These are phyloP conservation scores for Sphyrna mokarran DNA, from an alignment of 2,113 vertebrate genomes.

Conservation along the genomic window DNA sequence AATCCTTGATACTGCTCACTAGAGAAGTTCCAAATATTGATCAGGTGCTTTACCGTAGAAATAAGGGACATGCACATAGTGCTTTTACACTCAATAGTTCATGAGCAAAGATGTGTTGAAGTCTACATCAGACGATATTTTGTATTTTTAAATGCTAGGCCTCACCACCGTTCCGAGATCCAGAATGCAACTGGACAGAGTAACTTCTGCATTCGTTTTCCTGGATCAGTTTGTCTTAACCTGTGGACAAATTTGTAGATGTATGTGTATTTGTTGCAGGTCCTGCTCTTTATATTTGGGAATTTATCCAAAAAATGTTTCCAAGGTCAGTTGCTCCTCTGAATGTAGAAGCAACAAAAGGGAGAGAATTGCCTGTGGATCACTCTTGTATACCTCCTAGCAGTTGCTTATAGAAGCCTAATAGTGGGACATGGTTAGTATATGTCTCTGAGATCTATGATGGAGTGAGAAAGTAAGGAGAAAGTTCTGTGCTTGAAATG, in stretches of 20 bases:
- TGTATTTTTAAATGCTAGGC: neutral
- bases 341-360: neutral
- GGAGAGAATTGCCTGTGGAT: neutral
- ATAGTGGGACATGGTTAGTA: neutral
- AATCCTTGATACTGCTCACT: neutral
- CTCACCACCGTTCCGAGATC: neutral
- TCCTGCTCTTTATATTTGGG: neutral
- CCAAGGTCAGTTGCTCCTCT: neutral
- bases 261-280: neutral
- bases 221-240: neutral
- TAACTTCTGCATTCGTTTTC: neutral
- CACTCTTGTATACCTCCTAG: neutral
- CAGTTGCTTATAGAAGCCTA: neutral
- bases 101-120: neutral
- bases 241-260: neutral
- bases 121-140: neutral
- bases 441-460: neutral
- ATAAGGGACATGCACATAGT: neutral
- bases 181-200: neutral
- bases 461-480: neutral
- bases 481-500: neutral
- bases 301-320: neutral
- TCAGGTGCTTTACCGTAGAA: neutral
- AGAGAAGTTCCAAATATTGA: neutral
- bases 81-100: neutral